A percentile compares a stretch with the other conserved stretches of the same genome.
Evolutionary conservation across 2,113 vertebrate species (phyloP).

Genomic region (human): GRCh38 chrX:97990001-97990500

Average conservation of each 20-base stretch:
- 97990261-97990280: neutral
- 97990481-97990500: no score
- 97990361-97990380: no score
- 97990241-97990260: neutral
- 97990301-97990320: neutral
- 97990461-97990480: no score
- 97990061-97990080: neutral
- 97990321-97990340: no score
- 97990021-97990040: neutral
- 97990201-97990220: neutral
- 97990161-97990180: neutral
- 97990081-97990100: neutral
- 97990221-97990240: neutral
- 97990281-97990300: neutral
- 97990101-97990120: neutral
- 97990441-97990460: no score
- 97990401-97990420: no score
- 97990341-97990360: no score
- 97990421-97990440: no score
- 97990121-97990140: neutral
- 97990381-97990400: no score
- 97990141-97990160: conserved; percentile 17
- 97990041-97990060: conserved; percentile 18
- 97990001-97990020: neutral
- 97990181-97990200: neutral